Conservation (phyloP, 2,888 invertebrate genomes). For the Machimus atricapillus region DNA sequence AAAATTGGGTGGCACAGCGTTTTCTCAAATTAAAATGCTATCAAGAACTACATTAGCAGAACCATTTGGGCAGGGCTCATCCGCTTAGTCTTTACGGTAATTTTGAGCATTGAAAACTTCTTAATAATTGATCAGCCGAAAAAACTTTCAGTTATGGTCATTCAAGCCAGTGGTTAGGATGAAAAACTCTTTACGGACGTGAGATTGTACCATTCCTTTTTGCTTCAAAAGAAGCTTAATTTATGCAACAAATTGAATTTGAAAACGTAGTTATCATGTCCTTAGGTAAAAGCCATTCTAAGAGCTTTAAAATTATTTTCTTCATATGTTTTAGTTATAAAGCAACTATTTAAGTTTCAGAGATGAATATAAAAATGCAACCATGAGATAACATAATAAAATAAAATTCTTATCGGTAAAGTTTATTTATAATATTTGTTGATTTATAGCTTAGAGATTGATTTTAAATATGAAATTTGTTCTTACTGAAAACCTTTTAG, state of each 20-base stretch:
- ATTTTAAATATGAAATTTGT: too few species aligned
- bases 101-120: neutral
- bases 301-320: too few species aligned
- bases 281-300: too few species aligned
- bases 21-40: conserved; percentile 8
- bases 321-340: too few species aligned
- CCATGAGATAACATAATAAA: neutral
- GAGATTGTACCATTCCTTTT: neutral
- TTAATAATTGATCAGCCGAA: neutral
- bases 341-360: too few species aligned
- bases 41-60: neutral
- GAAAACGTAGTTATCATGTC: too few species aligned
- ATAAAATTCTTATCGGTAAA: too few species aligned
- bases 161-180: neutral
- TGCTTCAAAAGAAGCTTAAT: neutral
- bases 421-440: too few species aligned
- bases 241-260: neutral
- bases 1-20: neutral
- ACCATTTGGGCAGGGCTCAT: neutral
- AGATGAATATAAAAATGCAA: neutral
- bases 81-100: neutral
- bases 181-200: neutral
- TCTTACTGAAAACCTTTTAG: too few species aligned
- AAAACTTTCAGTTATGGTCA: neutral
- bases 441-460: too few species aligned